Percentiles rank a stretch among this genome's conserved stretches.
Evolutionary conservation across 2,797 vertebrate species (phyloP).

Genomic region (Lates japonicus): DNA sequence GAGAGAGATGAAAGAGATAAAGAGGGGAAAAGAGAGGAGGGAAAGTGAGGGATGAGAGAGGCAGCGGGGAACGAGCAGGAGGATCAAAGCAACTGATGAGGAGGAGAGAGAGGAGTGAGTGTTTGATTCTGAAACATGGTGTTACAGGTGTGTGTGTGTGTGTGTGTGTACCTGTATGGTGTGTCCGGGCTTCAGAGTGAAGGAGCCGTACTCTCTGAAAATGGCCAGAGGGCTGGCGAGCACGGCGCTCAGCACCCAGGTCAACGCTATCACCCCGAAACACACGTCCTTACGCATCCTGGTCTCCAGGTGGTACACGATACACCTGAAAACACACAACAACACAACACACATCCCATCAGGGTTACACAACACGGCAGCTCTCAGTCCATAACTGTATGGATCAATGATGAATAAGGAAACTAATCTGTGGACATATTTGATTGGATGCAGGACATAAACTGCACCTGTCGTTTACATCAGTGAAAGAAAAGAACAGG

Average conservation of each 20-base stretch:
- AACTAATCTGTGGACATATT: no score
- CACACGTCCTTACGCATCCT: conserved; percentile 93
- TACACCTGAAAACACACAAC: conserved; percentile 82
- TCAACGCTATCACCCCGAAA: conserved; percentile 92
- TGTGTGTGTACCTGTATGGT: conserved; percentile 83
- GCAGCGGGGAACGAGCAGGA: neutral
- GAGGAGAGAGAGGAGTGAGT: neutral
- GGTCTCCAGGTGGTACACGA: conserved; percentile 94
- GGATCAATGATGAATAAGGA: no score
- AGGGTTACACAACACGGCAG: neutral
- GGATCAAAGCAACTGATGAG: conserved; percentile 6
- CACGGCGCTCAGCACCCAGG: conserved; percentile 92
- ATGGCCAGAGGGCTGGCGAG: conserved; percentile 95
- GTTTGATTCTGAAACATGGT: neutral
- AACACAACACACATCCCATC: conserved; percentile 13
- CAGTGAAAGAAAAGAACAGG: no score
- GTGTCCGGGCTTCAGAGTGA: conserved; percentile 90
- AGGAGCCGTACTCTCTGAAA: conserved; percentile 92
- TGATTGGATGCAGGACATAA: no score
- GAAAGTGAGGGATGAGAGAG: neutral
- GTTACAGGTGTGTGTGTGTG: conserved; percentile 8
- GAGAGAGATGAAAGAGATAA: neutral
- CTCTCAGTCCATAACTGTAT: no score
- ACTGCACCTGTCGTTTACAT: no score
- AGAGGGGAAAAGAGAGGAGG: neutral